Percentiles rank a stretch among this genome's conserved stretches.
These are phyloP conservation scores for Ecliptopera silaceata DNA, from an alignment of 2,888 invertebrate genomes.

Conservation along the genomic window DNA sequence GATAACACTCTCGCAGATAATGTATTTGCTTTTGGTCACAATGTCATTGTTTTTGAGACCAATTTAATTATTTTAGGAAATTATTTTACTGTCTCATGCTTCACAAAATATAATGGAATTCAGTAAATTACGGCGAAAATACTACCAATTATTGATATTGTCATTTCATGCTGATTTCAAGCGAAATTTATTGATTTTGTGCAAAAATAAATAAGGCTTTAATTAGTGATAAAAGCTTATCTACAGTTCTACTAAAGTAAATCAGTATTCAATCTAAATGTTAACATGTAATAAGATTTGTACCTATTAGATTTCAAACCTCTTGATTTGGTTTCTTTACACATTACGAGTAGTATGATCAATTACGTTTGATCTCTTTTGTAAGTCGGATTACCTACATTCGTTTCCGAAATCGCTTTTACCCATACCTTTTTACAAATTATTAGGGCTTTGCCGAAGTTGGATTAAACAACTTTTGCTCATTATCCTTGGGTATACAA, in stretches of 20 bases:
- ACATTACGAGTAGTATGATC: conserved; percentile 7
- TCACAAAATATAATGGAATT: conserved; percentile 64
- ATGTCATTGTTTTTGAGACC: conserved; percentile 66
- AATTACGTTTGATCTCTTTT: conserved; percentile 23
- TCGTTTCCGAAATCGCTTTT: conserved; percentile 17
- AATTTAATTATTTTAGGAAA: conserved; percentile 57
- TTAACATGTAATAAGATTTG: too few species aligned
- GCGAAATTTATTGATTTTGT: too few species aligned
- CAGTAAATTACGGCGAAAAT: conserved; percentile 33
- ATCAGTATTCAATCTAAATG: too few species aligned
- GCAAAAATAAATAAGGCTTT: too few species aligned
- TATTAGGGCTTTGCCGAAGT: conserved; percentile 21
- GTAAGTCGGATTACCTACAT: conserved; percentile 20
- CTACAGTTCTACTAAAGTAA: too few species aligned
- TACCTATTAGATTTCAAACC: not conserved
- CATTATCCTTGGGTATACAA: conserved; percentile 20
- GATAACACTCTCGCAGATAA: conserved; percentile 68
- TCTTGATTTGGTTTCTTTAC: not conserved
- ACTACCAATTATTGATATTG: conserved; percentile 20
- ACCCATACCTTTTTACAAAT: conserved; percentile 30
- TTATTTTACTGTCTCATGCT: conserved; percentile 57
- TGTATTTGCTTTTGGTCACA: conserved; percentile 73
- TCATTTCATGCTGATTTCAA: not conserved
- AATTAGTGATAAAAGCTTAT: too few species aligned
- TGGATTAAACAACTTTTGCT: conserved; percentile 25